phyloP scores from a whole-genome alignment of 2,113 vertebrate genomes.

The Nannobrachium achirus region DNA sequence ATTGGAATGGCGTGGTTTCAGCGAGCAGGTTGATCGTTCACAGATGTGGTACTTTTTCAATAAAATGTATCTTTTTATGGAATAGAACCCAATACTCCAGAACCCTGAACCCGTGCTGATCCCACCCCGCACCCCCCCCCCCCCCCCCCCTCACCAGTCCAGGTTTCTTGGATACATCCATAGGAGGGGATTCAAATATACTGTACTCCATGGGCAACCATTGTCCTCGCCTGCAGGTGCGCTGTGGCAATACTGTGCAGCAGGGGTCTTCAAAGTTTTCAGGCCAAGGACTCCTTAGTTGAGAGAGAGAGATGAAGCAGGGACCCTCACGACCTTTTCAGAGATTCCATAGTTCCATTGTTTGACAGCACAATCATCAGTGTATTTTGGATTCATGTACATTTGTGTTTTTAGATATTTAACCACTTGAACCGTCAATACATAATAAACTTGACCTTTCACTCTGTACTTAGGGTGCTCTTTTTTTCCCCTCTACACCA shows the following conservation, averaged over 20 bases:
- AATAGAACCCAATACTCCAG: conserved; percentile 1
- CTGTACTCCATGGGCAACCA: conserved; percentile 67
- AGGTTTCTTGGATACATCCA: conserved; percentile 54
- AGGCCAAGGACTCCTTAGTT: too few relatives aligned
- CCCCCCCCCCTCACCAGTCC: conserved; percentile 14
- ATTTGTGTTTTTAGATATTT: too few relatives aligned
- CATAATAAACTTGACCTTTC: too few relatives aligned
- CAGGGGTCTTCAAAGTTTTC: too few relatives aligned
- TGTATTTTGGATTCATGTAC: too few relatives aligned
- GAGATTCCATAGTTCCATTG: too few relatives aligned
- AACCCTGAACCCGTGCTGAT: not conserved
- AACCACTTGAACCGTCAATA: too few relatives aligned
- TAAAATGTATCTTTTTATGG: conserved; percentile 8
- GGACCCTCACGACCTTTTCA: too few relatives aligned
- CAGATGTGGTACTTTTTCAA: conserved; percentile 44
- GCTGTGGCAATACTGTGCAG: conserved; percentile 82
- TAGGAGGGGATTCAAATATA: conserved; percentile 60
- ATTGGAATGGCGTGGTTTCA: conserved; percentile 29
- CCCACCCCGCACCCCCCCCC: not conserved
- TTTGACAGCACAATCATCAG: too few relatives aligned
- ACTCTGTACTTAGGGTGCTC: too few relatives aligned
- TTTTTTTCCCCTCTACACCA: too few relatives aligned
- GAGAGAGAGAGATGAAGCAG: too few relatives aligned
- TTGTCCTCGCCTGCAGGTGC: conserved; percentile 67
- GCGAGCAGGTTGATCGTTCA: conserved; percentile 28